phyloP scores from a whole-genome alignment of 2,797 vertebrate genomes.

The Chiroxiphia lanceolata region DNA sequence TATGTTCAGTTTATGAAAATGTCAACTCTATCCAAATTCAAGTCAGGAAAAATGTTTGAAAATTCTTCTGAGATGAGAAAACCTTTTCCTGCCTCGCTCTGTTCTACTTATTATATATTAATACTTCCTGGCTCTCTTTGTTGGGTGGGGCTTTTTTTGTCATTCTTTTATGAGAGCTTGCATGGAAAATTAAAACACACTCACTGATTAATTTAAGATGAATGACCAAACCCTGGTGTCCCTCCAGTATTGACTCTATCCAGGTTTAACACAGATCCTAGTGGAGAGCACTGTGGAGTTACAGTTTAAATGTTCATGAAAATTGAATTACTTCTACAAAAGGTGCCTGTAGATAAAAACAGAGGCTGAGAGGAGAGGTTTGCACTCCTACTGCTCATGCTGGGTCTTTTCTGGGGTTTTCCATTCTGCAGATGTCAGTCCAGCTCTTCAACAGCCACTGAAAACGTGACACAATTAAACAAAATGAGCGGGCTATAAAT shows the following conservation, averaged over 20 bases:
- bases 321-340: not conserved
- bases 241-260: not conserved
- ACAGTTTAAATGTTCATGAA: not conserved
- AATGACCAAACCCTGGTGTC: not conserved
- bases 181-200: not conserved
- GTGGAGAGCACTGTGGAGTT: not conserved
- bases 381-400: not conserved
- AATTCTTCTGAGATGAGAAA: conserved; percentile 44
- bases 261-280: not conserved
- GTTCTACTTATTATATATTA: not conserved
- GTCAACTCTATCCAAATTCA: not conserved
- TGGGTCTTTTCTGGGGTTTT: not conserved
- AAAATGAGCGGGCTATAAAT: conserved; percentile 24
- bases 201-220: not conserved
- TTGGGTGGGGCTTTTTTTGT: conserved; percentile 35
- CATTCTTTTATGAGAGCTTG: not conserved
- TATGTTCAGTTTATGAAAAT: not conserved
- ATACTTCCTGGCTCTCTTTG: not conserved
- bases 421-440: not conserved
- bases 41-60: conserved; percentile 18
- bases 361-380: not conserved
- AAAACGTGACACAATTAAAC: not conserved
- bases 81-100: not conserved
- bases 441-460: not conserved
- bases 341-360: not conserved